A percentile compares a stretch with the other conserved stretches of the same genome.
These are phyloP conservation scores for Holacanthella duospinosa DNA, from an alignment of 2,888 invertebrate species.

Conservation along the genomic window DNA sequence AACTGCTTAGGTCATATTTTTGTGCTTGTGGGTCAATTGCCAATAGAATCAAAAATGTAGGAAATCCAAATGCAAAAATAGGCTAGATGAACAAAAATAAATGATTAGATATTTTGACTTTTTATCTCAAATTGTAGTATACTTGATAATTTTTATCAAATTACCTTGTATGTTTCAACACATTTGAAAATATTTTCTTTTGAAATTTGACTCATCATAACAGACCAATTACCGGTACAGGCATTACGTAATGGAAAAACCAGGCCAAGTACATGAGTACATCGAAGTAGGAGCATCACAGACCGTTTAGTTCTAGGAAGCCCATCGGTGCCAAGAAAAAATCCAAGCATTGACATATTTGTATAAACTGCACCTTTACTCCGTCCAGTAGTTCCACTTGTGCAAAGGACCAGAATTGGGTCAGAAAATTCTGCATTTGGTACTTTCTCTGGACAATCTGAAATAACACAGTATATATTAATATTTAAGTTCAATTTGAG, in stretches of 20 bases:
- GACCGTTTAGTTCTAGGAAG: slow-evolving; percentile 29
- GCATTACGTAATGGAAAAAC: slow-evolving; percentile 33
- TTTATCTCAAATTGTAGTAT: slow-evolving; percentile 15
- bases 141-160: not conserved
- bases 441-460: slow-evolving; percentile 22
- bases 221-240: slow-evolving; percentile 24
- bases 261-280: slow-evolving; percentile 34
- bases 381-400: slow-evolving; percentile 33
- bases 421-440: slow-evolving; percentile 25
- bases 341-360: slow-evolving; percentile 26
- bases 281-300: slow-evolving; percentile 27
- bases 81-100: slow-evolving; percentile 21
- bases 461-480: too few relatives aligned
- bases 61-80: slow-evolving; percentile 32
- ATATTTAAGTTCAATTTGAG: too few relatives aligned
- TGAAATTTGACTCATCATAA: slow-evolving; percentile 33
- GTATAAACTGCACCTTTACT: slow-evolving; percentile 36
- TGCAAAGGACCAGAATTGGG: slow-evolving; percentile 30
- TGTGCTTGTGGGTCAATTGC: slow-evolving; percentile 28
- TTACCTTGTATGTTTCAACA: slow-evolving; percentile 27
- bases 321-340: slow-evolving; percentile 29
- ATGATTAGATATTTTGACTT: not conserved
- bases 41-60: slow-evolving; percentile 23
- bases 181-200: slow-evolving; percentile 35
- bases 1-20: slow-evolving; percentile 25